Conservation (phyloP, 2,113 vertebrate species). For the Cacatua alba region DNA sequence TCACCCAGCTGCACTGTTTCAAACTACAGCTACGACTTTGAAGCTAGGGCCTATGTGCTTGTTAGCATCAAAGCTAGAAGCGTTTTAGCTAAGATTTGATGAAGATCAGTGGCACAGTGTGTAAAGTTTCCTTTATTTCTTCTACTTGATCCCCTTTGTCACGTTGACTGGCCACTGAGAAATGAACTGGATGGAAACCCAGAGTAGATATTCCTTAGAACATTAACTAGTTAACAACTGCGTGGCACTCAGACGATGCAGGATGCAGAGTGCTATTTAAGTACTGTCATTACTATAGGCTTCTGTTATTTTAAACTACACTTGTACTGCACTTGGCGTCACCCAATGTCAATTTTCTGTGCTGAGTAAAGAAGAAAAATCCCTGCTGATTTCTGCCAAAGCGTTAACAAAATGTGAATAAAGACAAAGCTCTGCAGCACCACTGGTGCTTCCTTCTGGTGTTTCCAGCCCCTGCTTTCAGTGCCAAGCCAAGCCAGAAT, state of each 20-base stretch:
- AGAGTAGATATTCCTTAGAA: rapidly evolving
- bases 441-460: neutral
- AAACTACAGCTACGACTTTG: neutral
- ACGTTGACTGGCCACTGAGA: neutral
- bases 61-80: neutral
- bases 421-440: conserved; percentile 23
- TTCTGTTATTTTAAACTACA: conserved; percentile 13
- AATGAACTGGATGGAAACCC: neutral
- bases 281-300: neutral
- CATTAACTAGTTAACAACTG: neutral
- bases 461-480: neutral
- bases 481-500: neutral
- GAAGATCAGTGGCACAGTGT: neutral
- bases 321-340: conserved; percentile 17
- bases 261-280: neutral
- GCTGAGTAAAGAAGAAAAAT: neutral
- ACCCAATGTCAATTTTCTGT: neutral
- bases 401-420: neutral
- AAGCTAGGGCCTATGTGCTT: neutral
- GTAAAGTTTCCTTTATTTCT: neutral
- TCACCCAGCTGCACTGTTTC: neutral
- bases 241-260: neutral
- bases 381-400: neutral
- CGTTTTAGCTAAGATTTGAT: neutral
- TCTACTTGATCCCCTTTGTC: neutral